Evolutionary conservation across 2,113 vertebrate species (phyloP), one percentile per base, ranked within the genome.

Genomic region (Chionis minor): DNA sequence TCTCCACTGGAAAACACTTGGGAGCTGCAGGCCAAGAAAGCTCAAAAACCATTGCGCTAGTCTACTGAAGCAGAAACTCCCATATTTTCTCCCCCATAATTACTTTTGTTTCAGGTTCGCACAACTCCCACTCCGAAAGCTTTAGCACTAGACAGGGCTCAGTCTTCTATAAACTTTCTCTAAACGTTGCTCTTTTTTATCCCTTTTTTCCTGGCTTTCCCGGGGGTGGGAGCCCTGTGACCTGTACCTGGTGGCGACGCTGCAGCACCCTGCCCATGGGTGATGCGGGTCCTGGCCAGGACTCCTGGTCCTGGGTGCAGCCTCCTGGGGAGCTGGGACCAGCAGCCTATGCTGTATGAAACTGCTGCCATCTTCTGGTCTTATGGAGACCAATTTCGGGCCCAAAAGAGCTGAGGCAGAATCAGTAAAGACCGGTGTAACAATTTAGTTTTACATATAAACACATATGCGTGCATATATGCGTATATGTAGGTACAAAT

Each of bases 351-450:
- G 71, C 0, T 19, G 30, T 45, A 70, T 32, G 52, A 71, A 88
- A 5, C 54, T 90, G 81, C 93, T 96, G 96, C 96, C 96, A 97
- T 86, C 96, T 94, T 3, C 96, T 94, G 96, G 94, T 42, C 20
- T 16, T 16, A 2, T 0, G 5, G 9, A 24, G 40, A 6, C 44
- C 55, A 1, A 32, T 52, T 67, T 47, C 14, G 1, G 21, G 35
- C 47, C 20, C 6, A 1, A 22, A 38, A 80, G 35, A 33, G 1
- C 24, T 40, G 19, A 9, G 67, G 33, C 33, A 40, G 45, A 45
- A 11, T 38, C 44, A 4, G 8, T 7, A 8, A 30, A 9, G 24
- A 45, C 24, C 22, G 20, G 33, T 4, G 8, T 3, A 40, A 7
- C 9, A 2, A 23, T 32, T 35, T 7, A 16, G 7, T 44, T 84